Evolutionary conservation across 2,113 vertebrate genomes (phyloP).

Genomic region (Microtus pennsylvanicus): DNA sequence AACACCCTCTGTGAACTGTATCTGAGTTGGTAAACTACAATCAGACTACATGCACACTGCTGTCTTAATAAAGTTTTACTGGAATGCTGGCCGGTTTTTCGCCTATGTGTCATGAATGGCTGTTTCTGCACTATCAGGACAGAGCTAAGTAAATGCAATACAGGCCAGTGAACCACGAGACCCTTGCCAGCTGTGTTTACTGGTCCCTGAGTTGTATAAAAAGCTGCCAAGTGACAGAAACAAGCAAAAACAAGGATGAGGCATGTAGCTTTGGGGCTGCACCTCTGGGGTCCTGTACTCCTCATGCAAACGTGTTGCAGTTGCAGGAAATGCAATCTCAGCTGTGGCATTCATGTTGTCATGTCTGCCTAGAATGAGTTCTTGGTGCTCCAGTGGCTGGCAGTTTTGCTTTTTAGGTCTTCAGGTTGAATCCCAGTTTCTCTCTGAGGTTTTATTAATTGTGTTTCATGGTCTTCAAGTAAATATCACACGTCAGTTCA

Average conservation of each 20-base stretch:
- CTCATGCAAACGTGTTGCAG: background rate
- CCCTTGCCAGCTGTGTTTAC: background rate
- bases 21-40: background rate
- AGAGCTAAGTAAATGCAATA: background rate
- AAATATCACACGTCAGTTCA: no score
- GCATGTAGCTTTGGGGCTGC: background rate
- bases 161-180: background rate
- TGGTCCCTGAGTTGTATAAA: background rate
- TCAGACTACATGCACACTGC: background rate
- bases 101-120: background rate
- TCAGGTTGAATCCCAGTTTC: no score
- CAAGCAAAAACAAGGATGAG: conserved; percentile 10
- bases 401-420: no score
- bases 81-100: background rate
- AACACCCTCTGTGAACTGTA: background rate
- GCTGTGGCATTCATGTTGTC: background rate
- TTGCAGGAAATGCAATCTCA: background rate
- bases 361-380: background rate
- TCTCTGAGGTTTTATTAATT: no score
- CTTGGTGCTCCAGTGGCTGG: background rate
- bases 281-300: background rate
- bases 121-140: background rate
- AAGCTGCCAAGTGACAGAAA: conserved; percentile 1
- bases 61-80: conserved; percentile 33
- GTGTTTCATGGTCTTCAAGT: no score